Evolutionary conservation across 92 coral and sea anemone species (phyloP).

Genomic region (Phenganax stokvisi): DNA sequence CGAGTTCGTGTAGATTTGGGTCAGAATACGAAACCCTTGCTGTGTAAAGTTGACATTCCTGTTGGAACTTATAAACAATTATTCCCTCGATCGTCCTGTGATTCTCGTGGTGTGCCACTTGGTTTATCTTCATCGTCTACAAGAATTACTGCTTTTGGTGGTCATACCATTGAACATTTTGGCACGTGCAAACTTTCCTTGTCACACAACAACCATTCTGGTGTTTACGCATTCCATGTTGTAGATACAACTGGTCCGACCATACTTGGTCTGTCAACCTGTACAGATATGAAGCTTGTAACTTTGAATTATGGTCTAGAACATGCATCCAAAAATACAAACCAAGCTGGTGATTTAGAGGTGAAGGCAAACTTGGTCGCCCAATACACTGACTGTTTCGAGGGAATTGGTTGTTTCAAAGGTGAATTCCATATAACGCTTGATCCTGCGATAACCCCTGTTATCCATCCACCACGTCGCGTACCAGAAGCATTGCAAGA

Average conservation of each 20-base stretch:
- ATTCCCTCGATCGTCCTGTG: constrained; percentile 42
- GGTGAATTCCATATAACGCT: constrained; percentile 56
- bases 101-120: constrained; percentile 50
- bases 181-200: constrained; percentile 55
- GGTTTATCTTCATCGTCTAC: constrained; percentile 53
- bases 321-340: constrained; percentile 19
- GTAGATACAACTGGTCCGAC: constrained; percentile 56
- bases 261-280: constrained; percentile 53
- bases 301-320: constrained; percentile 52
- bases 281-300: constrained; percentile 53
- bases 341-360: constrained; percentile 42
- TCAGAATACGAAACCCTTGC: constrained; percentile 42
- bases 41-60: constrained; percentile 62
- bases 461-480: constrained; percentile 54
- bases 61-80: constrained; percentile 46
- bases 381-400: constrained; percentile 48
- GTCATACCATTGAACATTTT: constrained; percentile 41
- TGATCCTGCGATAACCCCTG: constrained; percentile 53
- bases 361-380: constrained; percentile 46
- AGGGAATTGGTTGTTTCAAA: constrained; percentile 54
- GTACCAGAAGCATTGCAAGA: constrained; percentile 60
- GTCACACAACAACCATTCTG: constrained; percentile 47
- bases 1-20: constrained; percentile 51
- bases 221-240: constrained; percentile 48
- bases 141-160: constrained; percentile 56